These are phyloP conservation scores for Pangasius mekongensis DNA, from an alignment of 2,797 vertebrate genomes.

Conservation along the genomic window DNA sequence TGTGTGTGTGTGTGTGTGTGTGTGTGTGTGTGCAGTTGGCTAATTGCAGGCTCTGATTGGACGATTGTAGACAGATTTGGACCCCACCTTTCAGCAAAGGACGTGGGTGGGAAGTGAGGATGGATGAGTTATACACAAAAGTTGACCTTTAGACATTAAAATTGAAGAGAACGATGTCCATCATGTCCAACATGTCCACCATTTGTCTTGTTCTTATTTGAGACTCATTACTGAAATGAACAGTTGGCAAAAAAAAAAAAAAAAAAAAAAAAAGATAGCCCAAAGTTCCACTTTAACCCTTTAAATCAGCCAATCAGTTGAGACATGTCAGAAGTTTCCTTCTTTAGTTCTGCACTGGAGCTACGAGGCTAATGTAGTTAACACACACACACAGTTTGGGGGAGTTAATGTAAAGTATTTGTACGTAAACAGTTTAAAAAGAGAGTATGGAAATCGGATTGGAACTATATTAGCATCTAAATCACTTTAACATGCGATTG, in stretches of 20 bases:
- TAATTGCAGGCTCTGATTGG: conserved; percentile 74
- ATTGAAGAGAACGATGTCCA: background rate
- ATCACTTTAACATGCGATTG: background rate
- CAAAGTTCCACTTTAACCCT: background rate
- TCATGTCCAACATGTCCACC: background rate
- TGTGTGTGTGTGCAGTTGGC: conserved; percentile 48
- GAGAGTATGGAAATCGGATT: background rate
- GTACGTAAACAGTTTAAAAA: background rate
- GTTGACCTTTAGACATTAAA: conserved; percentile 2
- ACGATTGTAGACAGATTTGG: conserved; percentile 65
- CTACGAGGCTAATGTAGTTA: background rate
- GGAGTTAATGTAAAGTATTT: too few relatives aligned
- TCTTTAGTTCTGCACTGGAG: background rate
- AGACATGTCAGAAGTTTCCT: background rate
- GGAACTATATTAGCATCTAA: background rate
- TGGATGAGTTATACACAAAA: conserved; percentile 18
- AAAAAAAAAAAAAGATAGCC: background rate
- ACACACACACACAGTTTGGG: background rate
- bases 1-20: background rate
- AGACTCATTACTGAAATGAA: background rate
- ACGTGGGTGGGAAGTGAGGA: background rate
- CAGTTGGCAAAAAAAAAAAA: background rate
- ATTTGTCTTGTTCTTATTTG: background rate
- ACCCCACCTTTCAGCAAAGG: background rate
- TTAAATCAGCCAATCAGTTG: background rate